phyloP scores from a whole-genome alignment of 2,113 vertebrate species.

The Oncorhynchus gorbuscha region DNA sequence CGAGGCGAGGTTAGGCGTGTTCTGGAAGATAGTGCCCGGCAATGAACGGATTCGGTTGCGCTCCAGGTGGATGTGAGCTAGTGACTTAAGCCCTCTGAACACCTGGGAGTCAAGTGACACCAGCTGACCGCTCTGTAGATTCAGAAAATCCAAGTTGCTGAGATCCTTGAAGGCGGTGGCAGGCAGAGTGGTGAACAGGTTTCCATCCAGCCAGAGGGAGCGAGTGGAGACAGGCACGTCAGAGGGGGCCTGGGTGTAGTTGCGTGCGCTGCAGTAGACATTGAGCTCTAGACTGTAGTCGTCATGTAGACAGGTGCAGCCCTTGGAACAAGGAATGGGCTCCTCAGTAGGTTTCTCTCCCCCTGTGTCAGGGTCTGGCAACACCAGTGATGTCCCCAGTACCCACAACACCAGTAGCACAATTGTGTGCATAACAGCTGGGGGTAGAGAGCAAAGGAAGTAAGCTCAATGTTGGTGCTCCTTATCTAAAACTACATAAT shows the following conservation, averaged over 20 bases:
- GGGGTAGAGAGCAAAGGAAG: constrained; percentile 16
- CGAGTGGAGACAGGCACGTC: constrained; percentile 75
- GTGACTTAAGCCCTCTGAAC: constrained; percentile 78
- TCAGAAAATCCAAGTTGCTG: constrained; percentile 83
- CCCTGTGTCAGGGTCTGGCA: constrained; percentile 58
- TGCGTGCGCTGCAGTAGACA: constrained; percentile 87
- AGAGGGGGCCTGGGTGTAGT: constrained; percentile 77
- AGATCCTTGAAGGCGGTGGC: constrained; percentile 80
- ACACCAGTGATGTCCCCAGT: constrained; percentile 64
- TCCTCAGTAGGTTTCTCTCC: constrained; percentile 52
- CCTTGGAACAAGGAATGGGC: constrained; percentile 74
- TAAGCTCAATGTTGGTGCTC: background rate
- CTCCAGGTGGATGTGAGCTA: constrained; percentile 88
- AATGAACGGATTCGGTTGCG: constrained; percentile 81
- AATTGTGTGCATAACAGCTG: constrained; percentile 68
- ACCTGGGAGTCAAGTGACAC: constrained; percentile 78
- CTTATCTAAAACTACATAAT: background rate
- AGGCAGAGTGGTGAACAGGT: constrained; percentile 81
- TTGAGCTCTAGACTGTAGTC: constrained; percentile 83
- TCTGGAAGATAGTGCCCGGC: constrained; percentile 77
- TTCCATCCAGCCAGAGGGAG: constrained; percentile 89
- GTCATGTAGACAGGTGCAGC: constrained; percentile 81
- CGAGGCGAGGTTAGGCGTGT: constrained; percentile 83
- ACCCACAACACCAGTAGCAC: constrained; percentile 66
- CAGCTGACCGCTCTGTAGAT: constrained; percentile 85